Percentiles rank a stretch among this genome's conserved stretches.
These are phyloP conservation scores for Fragum fragum DNA, from an alignment of 2,888 invertebrate genomes.

Conservation along the genomic window DNA sequence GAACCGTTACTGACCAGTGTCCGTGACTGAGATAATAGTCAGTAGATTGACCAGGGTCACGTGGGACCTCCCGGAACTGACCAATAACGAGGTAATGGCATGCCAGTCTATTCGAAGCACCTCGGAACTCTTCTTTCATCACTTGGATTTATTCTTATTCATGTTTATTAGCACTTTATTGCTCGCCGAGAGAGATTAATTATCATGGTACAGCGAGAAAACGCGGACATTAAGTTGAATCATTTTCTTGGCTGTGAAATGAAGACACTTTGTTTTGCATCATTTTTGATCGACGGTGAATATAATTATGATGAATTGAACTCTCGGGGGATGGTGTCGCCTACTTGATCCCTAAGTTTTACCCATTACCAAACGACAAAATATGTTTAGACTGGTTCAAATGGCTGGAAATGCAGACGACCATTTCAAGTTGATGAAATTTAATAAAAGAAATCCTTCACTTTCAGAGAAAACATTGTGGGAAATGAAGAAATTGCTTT, in stretches of 20 bases:
- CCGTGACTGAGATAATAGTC: conserved; percentile 31
- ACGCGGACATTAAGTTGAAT: conserved; percentile 6
- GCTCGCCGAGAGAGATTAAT: conserved; percentile 30
- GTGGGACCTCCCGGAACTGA: background rate
- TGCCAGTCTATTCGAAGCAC: background rate
- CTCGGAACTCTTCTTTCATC: conserved; percentile 18
- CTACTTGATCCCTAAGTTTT: background rate
- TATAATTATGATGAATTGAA: conserved; percentile 4
- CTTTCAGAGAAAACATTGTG: background rate
- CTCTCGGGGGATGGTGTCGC: conserved; percentile 6
- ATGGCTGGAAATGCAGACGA: no score
- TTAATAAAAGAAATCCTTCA: no score
- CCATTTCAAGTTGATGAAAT: no score
- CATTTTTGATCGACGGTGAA: conserved; percentile 4
- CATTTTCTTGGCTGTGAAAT: conserved; percentile 6
- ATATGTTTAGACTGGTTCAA: no score
- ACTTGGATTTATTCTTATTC: conserved; percentile 34
- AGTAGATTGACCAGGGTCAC: conserved; percentile 26
- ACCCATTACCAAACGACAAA: no score
- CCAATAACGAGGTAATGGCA: conserved; percentile 21
- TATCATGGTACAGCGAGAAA: conserved; percentile 6
- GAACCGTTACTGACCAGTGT: conserved; percentile 8
- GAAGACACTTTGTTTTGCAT: conserved; percentile 15
- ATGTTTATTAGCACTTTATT: conserved; percentile 27
- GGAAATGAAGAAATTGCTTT: conserved; percentile 5